phyloP scores from a whole-genome alignment of 2,888 invertebrate genomes.

The Meiosimyza decipiens region DNA sequence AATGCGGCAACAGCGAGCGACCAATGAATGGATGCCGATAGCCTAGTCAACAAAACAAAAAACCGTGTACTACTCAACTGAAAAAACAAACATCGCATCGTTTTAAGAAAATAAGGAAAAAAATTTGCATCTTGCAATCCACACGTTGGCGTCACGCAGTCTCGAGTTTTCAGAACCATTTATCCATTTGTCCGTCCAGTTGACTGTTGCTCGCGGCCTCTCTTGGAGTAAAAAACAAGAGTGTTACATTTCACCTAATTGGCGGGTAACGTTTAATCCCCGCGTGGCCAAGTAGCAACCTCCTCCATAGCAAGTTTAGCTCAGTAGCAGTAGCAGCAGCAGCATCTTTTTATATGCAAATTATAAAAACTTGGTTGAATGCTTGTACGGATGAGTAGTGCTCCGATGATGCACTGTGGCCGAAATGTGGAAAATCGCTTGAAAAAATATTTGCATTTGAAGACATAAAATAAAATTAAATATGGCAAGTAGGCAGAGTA shows the following conservation, averaged over 20 bases:
- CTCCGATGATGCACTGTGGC: too few relatives aligned
- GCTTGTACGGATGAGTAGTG: conserved; percentile 3
- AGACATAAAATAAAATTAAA: too few relatives aligned
- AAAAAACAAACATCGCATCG: background rate
- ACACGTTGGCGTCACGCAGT: conserved; percentile 34
- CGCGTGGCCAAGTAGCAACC: conserved; percentile 37
- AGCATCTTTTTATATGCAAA: conserved; percentile 40
- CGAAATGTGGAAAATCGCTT: too few relatives aligned
- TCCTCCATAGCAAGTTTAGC: background rate
- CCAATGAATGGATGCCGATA: background rate
- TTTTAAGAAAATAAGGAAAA: too few relatives aligned
- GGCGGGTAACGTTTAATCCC: conserved; percentile 65
- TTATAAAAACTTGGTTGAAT: conserved; percentile 25
- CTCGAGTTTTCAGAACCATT: conserved; percentile 16
- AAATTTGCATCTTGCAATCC: conserved; percentile 5
- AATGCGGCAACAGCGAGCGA: background rate
- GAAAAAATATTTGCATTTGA: background rate
- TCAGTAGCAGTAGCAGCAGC: too few relatives aligned
- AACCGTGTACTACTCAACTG: background rate
- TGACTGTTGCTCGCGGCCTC: conserved; percentile 8
- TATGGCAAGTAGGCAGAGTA: too few relatives aligned
- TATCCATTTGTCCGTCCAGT: conserved; percentile 19
- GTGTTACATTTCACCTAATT: conserved; percentile 67
- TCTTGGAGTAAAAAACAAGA: conserved; percentile 33
- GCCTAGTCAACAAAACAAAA: background rate